These are phyloP conservation scores for Sarcophaga caerulescens DNA, from an alignment of 2,888 invertebrate species.

Conservation along the genomic window DNA sequence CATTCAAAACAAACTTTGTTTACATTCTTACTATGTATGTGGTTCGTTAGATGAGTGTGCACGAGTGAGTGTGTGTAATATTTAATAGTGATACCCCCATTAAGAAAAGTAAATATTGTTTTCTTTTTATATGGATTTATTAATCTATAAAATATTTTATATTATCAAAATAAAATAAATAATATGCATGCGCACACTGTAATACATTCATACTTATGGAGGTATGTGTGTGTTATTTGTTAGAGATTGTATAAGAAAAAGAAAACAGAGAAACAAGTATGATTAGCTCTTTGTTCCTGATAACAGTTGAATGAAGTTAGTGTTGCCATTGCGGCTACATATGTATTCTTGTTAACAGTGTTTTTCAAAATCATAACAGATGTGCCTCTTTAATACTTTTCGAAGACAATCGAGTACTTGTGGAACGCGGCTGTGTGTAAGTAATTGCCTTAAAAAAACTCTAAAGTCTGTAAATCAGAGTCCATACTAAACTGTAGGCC, in stretches of 20 bases:
- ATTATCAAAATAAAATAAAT: slow-evolving; percentile 18
- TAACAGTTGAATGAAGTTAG: too few species aligned
- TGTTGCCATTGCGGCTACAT: too few species aligned
- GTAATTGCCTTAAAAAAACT: too few species aligned
- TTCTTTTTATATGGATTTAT: neutral
- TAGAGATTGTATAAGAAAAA: neutral
- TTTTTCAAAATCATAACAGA: too few species aligned
- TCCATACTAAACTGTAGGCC: too few species aligned
- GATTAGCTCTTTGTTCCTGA: neutral
- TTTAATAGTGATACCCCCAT: slow-evolving; percentile 23
- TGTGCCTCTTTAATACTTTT: too few species aligned
- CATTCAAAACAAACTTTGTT: slow-evolving; percentile 20
- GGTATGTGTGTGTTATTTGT: neutral
- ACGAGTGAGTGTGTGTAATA: neutral
- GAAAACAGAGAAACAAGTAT: slow-evolving; percentile 7
- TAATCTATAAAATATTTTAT: neutral
- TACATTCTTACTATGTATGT: neutral
- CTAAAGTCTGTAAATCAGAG: too few species aligned
- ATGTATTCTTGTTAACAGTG: too few species aligned
- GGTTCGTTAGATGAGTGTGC: too few species aligned
- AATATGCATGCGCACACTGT: neutral
- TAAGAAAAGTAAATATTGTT: slow-evolving; percentile 39
- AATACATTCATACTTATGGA: neutral
- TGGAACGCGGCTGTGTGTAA: too few species aligned
- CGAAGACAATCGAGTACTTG: too few species aligned